Base-by-base conservation (phyloP, 2,888 invertebrate genomes). In the Zaprionus obscuricornis region DNA sequence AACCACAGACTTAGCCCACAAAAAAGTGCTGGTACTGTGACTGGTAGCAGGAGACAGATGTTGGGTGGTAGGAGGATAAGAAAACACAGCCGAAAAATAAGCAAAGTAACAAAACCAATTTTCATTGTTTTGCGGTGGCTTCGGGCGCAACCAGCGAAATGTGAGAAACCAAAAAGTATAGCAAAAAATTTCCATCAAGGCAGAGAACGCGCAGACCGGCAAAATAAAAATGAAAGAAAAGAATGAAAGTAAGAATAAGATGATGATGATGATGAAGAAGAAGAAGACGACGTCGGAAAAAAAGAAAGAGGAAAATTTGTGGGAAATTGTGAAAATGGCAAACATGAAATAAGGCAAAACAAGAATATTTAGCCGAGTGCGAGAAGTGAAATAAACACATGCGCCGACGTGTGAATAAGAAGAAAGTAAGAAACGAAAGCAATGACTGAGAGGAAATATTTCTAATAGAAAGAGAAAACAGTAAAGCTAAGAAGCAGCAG, bases 71-170 rank as follows among this genome's bases (percentile, higher is more conserved):
- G n/a, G n/a, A 29, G 10, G 10, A 10, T 13, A 5, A 3, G 5
- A 40, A 10, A 18, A 3, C 11, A 13, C 11, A 13, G 37, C 13
- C 34, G 31, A 29, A 72, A 64, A 60, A 66, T 69, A 77, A 66
- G 74, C 62, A 74, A 75, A 66, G 67, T 66, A 84, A 83, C 60
- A 79, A 84, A 86, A 86, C 85, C 82, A 86, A 82, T 84, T 82
- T 86, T 81, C 82, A 86, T 82, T 82, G 82, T 72, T 82, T 76
- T 84, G 86, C 72, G 74, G 81, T 66, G 54, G 76, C 71, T 71
- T 66, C 40, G 60, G 65, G 73, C 66, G 31, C 66, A 58, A 36
- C 34, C 39, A 56, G 20, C 60, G 46, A 73, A 74, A 60, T 63
- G 62, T 43, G 67, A 63, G 62, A 59, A 70, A 58, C 75, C 73